Evolutionary conservation across 2,113 vertebrate genomes (phyloP).

Genomic region (Ibidorhyncha struthersii): DNA sequence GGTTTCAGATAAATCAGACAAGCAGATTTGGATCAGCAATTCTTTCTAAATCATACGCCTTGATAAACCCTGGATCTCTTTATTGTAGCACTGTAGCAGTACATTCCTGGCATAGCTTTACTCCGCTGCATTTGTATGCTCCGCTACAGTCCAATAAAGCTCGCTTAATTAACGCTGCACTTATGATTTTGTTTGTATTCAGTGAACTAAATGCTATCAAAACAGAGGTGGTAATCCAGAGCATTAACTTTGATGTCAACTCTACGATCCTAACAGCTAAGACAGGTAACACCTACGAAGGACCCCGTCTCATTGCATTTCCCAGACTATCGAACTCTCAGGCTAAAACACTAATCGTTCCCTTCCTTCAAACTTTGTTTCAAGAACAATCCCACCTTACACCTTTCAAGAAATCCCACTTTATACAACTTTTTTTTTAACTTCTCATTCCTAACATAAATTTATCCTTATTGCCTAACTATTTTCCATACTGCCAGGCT

Average conservation of each 20-base stretch:
- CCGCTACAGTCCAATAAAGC: neutral
- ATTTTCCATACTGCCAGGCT: neutral
- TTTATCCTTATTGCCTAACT: neutral
- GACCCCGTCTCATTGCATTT: neutral
- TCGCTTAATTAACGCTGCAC: neutral
- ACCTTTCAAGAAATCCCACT: neutral
- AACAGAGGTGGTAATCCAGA: neutral
- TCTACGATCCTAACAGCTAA: neutral
- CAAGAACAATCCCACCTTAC: neutral
- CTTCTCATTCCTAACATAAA: neutral
- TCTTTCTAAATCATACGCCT: neutral
- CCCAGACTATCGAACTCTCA: accelerated
- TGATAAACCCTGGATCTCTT: neutral
- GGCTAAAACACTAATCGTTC: neutral
- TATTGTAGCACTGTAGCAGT: neutral
- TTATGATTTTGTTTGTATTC: neutral
- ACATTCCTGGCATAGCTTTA: neutral
- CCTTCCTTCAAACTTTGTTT: neutral
- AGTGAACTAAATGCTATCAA: neutral
- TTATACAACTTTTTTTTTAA: neutral
- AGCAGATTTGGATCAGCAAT: neutral
- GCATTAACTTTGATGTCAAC: neutral
- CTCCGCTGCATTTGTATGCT: neutral
- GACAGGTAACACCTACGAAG: neutral
- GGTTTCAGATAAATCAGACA: neutral